Base-by-base conservation (phyloP, 2,797 vertebrate species). In the Ibycter americanus region DNA sequence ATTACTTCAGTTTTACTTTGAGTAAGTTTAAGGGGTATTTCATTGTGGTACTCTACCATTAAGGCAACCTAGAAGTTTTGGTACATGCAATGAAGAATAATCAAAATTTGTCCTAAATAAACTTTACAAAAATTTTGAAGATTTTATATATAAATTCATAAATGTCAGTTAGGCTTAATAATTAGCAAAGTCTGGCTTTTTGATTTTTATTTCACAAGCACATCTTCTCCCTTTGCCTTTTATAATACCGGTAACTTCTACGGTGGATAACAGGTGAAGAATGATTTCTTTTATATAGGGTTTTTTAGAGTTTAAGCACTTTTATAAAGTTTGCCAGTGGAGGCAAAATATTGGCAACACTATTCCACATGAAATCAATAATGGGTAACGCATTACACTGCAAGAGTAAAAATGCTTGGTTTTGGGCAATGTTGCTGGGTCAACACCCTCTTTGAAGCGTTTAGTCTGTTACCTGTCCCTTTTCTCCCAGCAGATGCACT, bases 241-340 rank as follows among this genome's bases (percentile, higher is more conserved):
- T 76, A 55, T 46, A 36, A 72, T 51, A 49, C 12, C 32, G 17
- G 9, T 76, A 76, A 72, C 5, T 88, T 77, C 11, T 55, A 55
- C 23, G 58, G 17, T 40, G 17, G 22, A 36, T 55, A 71, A 15
- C 26, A 40, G n/a, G 38, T 62, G 89, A 31, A 63, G 36, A 66
- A 49, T 14, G 0, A 15, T 36, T 26, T 8, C 20, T 23, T 72
- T 83, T 22, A 55, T 9, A 36, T 1, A 7, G 15, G 1, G 5
- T 26, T 44, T 72, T 87, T 68, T 26, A 49, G 10, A 36, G 15
- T 55, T 74, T 42, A 56, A 56, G 4, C 36, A 34, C 42, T 55
- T 72, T 26, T 19, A 29, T 15, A 59, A 71, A 14, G 12, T 38
- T 78, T 81, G 38, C 21, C 44, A 36, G 12, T 51, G 26, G 10